A percentile compares a stretch with the other conserved stretches of the same genome.
Conservation (phyloP, 2,113 vertebrate species). For the human region GRCh38 chr2:161738501-161739000, state of each 20-base stretch:
- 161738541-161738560: too few species aligned
- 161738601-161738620: too few species aligned
- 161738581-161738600: too few species aligned
- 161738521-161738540: too few species aligned
- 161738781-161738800: neutral
- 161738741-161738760: neutral
- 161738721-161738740: neutral
- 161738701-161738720: neutral
- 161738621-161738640: too few species aligned
- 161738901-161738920: neutral
- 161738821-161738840: neutral
- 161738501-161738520: too few species aligned
- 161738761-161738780: neutral
- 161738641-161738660: too few species aligned
- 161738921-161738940: neutral
- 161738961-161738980: neutral
- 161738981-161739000: neutral
- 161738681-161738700: neutral
- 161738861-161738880: neutral
- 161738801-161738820: neutral
- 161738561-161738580: too few species aligned
- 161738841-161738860: neutral
- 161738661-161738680: neutral
- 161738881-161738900: neutral
- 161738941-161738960: neutral